Percentiles rank a stretch among this genome's conserved stretches.
These are phyloP conservation scores for Rhea americana DNA, from an alignment of 2,113 vertebrate species.

Conservation along the genomic window DNA sequence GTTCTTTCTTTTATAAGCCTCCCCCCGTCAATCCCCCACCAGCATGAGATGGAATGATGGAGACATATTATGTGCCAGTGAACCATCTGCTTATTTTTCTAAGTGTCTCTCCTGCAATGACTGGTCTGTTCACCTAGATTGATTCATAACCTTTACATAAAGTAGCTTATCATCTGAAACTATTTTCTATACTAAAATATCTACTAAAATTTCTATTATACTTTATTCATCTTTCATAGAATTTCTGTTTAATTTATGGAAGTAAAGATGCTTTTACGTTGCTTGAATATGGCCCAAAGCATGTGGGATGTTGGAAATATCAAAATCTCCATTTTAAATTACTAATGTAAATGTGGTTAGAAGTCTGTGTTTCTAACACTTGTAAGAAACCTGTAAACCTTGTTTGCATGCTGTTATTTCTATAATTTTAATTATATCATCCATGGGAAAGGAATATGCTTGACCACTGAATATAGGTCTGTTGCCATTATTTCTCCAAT, in stretches of 20 bases:
- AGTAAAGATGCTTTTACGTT: not conserved
- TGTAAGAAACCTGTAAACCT: not conserved
- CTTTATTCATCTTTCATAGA: not conserved
- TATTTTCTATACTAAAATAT: not conserved
- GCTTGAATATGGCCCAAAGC: not conserved
- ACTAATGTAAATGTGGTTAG: not conserved
- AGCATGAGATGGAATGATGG: not conserved
- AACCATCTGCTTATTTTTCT: conserved; percentile 25
- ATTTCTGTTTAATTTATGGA: not conserved
- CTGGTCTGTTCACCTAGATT: not conserved
- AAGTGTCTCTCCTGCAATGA: not conserved
- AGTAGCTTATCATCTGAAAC: not conserved
- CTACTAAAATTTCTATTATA: not conserved
- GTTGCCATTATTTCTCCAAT: not conserved
- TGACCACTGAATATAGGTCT: not conserved
- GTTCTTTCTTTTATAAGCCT: not conserved
- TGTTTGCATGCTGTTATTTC: not conserved
- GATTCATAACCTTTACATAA: not conserved
- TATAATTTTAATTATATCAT: not conserved
- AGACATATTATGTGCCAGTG: not conserved
- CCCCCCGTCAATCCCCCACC: not conserved
- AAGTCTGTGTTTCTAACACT: not conserved
- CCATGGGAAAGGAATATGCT: not conserved
- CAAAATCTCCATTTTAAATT: conserved; percentile 35
- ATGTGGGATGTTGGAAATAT: conserved; percentile 18